Base-by-base conservation (phyloP, 2,113 vertebrate genomes). In the Amphilophus citrinellus region DNA sequence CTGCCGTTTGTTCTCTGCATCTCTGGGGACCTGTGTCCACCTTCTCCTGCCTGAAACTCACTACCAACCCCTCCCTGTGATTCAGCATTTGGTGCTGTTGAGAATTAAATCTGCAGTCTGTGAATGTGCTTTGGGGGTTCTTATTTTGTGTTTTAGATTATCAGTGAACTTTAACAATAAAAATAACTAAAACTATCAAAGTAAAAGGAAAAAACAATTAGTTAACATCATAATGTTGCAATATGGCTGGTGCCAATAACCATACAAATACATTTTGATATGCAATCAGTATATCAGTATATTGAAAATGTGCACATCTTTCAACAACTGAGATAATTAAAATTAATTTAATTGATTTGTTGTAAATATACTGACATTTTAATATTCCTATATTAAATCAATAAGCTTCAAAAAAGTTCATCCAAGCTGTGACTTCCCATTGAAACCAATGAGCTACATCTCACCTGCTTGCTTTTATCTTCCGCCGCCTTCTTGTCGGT, bases 391-490 rank as follows among this genome's bases (percentile, higher is more conserved):
- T n/a, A 73, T 73, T 56, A 73, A 76, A 53, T 39, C 32, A 65
- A 6, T 42, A 7, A 65, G 10, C 7, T 30, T 58, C 2, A 10
- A 11, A 20, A 9, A 27, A 60, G 6, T 47, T 24, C 8, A n/a
- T 83, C 35, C 68, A 56, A 37, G 42, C 22, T 57, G n/a, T 58
- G 37, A 10, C 37, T 78, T 59, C 47, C 6, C 22, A 53, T 62
- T 71, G 2, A 79, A 50, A 42, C 11, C 35, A 77, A 68, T 60
- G 86, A 42, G 32, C 0, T 3, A 2, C 7, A 2, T 42, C 95
- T 95, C 95, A 98, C 98, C 97, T 96, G 97, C 77, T 97, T 97
- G 95, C 96, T 97, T 95, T 97, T 98, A 88, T 98, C 98, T 92
- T 99, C 97, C 0, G 97, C 97, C 1, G 95, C 95, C 65, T 98